Base-by-base conservation (phyloP, 2,113 vertebrate genomes). In the Lophura nycthemera region DNA sequence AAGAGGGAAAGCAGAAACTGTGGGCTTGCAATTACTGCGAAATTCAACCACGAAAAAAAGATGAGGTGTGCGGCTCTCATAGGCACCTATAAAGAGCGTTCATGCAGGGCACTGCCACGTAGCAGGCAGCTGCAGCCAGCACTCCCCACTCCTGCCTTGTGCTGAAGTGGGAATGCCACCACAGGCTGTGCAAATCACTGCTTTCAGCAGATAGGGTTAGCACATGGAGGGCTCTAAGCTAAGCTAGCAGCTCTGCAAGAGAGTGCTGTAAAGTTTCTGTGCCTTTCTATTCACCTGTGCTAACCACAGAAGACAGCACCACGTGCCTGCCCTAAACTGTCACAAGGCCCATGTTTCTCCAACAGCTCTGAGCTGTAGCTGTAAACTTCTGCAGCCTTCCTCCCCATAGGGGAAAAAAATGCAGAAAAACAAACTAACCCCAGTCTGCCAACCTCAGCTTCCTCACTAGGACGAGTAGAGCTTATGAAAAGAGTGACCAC, bases 81-180 rank as follows among this genome's bases (percentile, higher is more conserved):
- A 1, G 40, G 6, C 10, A 2, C 32, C 66, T 34, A 59, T 72
- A 32, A 10, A 8, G 57, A 4, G 1, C 1, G 2, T 16, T 66
- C 7, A 0, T 0, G 56, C 61, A 10, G 60, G 63, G 56, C 73
- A 4, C 76, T 4, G 30, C 27, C 42, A 25, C 3, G 1, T 3
- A 5, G n/a, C 18, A 25, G 1, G 27, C 45, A 4, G 14, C 2
- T n/a, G 27, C 72, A 56, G 74, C 30, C 75, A 45, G n/a, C 74
- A 59, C 18, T 4, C 1, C 65, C 45, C 45, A 0, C 6, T 25
- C 7, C 43, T 13, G 29, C 48, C 1, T 3, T 42, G 3, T 13
- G 30, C 1, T 1, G 21, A 15, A 3, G 29, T 3, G 66, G 80
- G 40, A 48, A 8, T n/a, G 4, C 13, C 20, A 1, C 20, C 10